Evolutionary conservation across 2,888 invertebrate species (phyloP), one percentile per base, ranked within the genome.

Genomic region (Macrophya alboannulata): DNA sequence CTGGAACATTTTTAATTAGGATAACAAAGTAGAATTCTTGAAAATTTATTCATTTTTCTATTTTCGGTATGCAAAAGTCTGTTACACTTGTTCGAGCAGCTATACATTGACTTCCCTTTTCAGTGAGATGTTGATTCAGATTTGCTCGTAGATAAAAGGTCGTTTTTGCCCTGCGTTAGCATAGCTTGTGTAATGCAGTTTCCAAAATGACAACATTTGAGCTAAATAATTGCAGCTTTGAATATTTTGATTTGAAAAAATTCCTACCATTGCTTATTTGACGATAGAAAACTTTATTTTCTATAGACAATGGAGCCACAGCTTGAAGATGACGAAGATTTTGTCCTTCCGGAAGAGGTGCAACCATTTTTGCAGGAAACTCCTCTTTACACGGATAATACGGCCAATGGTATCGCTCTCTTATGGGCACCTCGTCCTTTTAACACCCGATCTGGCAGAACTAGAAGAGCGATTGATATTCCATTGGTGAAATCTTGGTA

Each of bases 391-490:
- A 98, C 99, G 0, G 99, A 99, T 92, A 99, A 99, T 92, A 99
- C 99, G 0, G 99, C 99, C 0, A 99, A 99, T 94, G 99, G 99
- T 2, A 99, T 99, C 90, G 97, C 99, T 0, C 94, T 99, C 85
- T 93, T 99, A 84, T 99, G 99, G 99, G 99, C 99, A 1, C 99
- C 99, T 0, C 95, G 99, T 86, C 99, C 99, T 9, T 99, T 99
- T 93, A 99, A 99, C 93, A 96, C 99, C 94, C 96, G 99, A 91
- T 99, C 99, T 86, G 97, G 97, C 95, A 96, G 99, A 84, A 97
- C 97, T 74, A 95, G 99, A 76, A 96, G 99, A 88, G 99, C 99
- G 0, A 97, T 99, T 86, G 99, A 99, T 94, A 97, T 99, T 77
- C 99, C 99, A 0, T 94, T 99, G 55, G 99, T 99, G 0, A 99